Conservation (phyloP, 2,797 vertebrate species). For the Chloroceryle amazona region DNA sequence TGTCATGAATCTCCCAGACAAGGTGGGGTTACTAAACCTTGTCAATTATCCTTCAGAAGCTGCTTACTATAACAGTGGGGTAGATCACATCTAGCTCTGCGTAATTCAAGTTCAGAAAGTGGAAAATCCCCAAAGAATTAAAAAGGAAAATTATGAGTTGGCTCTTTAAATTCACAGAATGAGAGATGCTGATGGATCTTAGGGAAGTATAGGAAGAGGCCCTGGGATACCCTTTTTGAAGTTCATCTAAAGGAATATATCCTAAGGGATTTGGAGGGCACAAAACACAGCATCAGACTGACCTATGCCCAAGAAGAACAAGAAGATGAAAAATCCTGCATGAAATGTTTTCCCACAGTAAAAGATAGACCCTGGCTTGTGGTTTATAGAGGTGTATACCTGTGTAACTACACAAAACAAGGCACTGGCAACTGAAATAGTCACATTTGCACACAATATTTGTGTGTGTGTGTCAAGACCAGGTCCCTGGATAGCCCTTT, state of each 20-base stretch:
- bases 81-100: background rate
- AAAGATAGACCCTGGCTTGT: background rate
- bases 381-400: background rate
- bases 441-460: rapidly evolving
- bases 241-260: background rate
- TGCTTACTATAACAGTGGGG: background rate
- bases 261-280: rapidly evolving
- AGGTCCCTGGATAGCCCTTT: background rate
- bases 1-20: background rate
- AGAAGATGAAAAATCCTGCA: background rate
- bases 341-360: background rate
- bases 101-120: background rate
- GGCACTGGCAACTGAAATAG: rapidly evolving
- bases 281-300: background rate
- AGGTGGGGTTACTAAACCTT: background rate
- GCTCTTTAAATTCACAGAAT: background rate
- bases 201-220: background rate
- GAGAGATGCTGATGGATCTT: background rate
- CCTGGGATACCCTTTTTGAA: background rate
- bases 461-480: background rate
- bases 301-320: background rate
- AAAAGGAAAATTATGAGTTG: background rate
- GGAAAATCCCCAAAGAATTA: background rate
- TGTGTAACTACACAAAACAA: background rate
- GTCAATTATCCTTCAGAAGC: background rate